These are phyloP conservation scores for Gambusia yucatana DNA, from an alignment of 2,797 vertebrate genomes.

Conservation along the genomic window DNA sequence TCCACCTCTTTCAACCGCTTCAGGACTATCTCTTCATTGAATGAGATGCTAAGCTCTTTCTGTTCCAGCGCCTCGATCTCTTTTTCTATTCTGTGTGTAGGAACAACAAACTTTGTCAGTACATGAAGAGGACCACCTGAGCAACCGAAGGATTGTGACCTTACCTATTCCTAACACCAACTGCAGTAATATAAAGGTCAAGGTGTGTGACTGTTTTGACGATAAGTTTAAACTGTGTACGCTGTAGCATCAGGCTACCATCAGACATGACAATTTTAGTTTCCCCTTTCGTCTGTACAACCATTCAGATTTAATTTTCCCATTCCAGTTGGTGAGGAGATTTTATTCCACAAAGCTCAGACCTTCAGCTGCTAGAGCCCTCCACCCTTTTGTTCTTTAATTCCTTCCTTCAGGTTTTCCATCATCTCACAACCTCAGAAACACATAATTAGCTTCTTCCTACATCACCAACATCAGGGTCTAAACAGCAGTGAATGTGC, in stretches of 20 bases:
- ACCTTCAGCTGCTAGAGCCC: not conserved
- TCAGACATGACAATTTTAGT: not conserved
- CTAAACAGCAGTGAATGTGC: not conserved
- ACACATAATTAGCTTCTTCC: not conserved
- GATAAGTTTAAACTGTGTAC: not conserved
- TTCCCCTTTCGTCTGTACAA: not conserved
- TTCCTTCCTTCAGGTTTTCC: too few species aligned
- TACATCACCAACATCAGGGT: not conserved
- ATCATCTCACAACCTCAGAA: too few species aligned
- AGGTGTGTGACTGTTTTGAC: not conserved
- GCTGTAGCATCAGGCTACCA: not conserved
- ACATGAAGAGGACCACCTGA: not conserved
- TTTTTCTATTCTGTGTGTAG: constrained; percentile 84
- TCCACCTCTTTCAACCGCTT: constrained; percentile 92
- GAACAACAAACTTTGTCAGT: not conserved
- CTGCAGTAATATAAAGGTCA: not conserved
- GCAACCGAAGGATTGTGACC: not conserved
- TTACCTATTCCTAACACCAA: not conserved
- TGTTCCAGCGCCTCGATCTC: constrained; percentile 89
- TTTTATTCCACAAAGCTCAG: not conserved
- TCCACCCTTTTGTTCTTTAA: too few species aligned
- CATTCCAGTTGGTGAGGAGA: not conserved
- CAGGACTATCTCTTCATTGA: constrained; percentile 88
- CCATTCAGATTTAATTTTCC: not conserved
- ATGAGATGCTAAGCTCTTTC: constrained; percentile 88